phyloP scores from a whole-genome alignment of 1,140 invertebrate species.

The Aphidius ervi region DNA sequence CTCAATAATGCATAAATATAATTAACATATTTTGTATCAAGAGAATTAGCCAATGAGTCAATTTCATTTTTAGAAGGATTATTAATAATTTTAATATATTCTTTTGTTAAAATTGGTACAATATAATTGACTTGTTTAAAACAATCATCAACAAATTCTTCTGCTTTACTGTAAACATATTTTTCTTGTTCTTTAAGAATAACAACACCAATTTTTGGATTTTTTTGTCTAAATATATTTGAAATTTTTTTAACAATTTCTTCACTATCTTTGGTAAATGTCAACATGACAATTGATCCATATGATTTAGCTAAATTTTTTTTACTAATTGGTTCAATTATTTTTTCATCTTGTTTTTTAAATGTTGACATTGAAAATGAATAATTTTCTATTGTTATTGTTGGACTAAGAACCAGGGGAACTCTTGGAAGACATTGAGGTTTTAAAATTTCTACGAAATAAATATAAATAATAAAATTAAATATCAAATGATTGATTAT shows the following conservation, averaged over 20 bases:
- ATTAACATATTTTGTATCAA: slow-evolving; percentile 39
- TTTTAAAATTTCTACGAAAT: slow-evolving; percentile 22
- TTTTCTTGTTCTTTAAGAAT: slow-evolving; percentile 42
- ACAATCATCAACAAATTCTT: slow-evolving; percentile 43
- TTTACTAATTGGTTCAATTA: slow-evolving; percentile 1
- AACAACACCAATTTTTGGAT: slow-evolving; percentile 40
- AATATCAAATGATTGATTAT: slow-evolving; percentile 7
- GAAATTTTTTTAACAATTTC: slow-evolving; percentile 28
- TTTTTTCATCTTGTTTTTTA: background rate
- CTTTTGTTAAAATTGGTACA: slow-evolving; percentile 39
- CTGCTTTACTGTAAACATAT: slow-evolving; percentile 34
- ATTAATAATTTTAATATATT: slow-evolving; percentile 33
- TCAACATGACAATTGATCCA: slow-evolving; percentile 37
- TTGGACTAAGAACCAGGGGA: slow-evolving; percentile 35
- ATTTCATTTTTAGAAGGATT: slow-evolving; percentile 14
- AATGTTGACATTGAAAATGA: background rate
- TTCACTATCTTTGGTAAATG: slow-evolving; percentile 37
- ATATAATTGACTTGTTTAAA: slow-evolving; percentile 43
- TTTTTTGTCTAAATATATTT: slow-evolving; percentile 34
- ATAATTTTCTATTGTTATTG: slow-evolving; percentile 1
- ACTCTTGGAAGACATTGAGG: slow-evolving; percentile 32
- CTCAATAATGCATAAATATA: slow-evolving; percentile 39
- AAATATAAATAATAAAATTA: slow-evolving; percentile 3
- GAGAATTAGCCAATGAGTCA: slow-evolving; percentile 23
- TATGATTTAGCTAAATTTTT: slow-evolving; percentile 20